Evolutionary conservation across 2,888 invertebrate species (phyloP).

Genomic region (Cerastis rubricosa): DNA sequence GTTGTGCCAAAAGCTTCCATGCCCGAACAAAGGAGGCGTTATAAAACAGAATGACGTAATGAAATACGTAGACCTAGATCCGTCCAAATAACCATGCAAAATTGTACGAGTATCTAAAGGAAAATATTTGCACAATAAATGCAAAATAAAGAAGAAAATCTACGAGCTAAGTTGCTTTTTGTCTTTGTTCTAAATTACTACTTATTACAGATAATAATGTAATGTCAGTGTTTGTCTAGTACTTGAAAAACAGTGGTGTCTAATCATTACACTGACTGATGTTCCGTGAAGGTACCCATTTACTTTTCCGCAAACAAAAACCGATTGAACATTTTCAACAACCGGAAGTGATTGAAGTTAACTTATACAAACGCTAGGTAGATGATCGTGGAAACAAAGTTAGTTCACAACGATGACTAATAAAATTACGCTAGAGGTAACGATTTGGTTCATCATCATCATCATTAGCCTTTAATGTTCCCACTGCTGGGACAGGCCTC

Average conservation of each 20-base stretch:
- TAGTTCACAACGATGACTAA: conserved; percentile 32
- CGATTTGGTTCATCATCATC: too few species aligned
- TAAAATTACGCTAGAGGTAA: conserved; percentile 29
- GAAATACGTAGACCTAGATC: conserved; percentile 14
- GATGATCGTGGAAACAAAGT: conserved; percentile 25
- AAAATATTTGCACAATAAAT: conserved; percentile 49
- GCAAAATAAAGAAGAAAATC: conserved; percentile 39
- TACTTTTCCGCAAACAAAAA: conserved; percentile 56
- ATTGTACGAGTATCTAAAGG: conserved; percentile 20
- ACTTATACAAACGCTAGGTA: conserved; percentile 47
- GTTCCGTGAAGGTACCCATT: conserved; percentile 57
- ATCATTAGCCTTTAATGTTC: too few species aligned
- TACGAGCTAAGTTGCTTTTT: conserved; percentile 12
- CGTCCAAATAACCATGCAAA: conserved; percentile 14
- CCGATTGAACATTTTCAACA: conserved; percentile 47
- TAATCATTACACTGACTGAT: conserved; percentile 46
- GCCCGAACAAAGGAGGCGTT: conserved; percentile 42
- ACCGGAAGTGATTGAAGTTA: conserved; percentile 48
- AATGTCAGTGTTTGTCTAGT: conserved; percentile 35
- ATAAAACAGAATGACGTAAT: conserved; percentile 38
- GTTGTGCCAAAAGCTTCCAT: conserved; percentile 54
- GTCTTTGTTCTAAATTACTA: conserved; percentile 23
- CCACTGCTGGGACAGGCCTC: too few species aligned
- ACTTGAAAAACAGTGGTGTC: conserved; percentile 33
- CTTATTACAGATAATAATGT: conserved; percentile 27